Conservation (phyloP, 2,797 vertebrate genomes). For the Malacoctenus gilli region DNA sequence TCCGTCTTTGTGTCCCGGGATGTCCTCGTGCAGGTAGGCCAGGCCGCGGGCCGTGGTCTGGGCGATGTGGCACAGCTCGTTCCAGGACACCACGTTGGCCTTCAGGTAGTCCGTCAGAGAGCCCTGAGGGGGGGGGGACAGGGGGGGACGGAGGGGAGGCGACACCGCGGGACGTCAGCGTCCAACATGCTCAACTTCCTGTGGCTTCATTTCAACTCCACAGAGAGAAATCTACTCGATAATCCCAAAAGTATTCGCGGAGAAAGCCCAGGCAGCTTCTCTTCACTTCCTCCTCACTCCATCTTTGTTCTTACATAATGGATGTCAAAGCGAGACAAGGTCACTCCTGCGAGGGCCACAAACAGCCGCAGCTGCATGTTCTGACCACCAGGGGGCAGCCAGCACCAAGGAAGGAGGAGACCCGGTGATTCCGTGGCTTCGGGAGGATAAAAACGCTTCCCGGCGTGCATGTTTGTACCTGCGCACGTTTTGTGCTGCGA, state of each 20-base stretch:
- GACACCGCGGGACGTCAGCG: too few relatives aligned
- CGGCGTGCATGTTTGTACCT: not conserved
- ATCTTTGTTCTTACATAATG: conserved; percentile 46
- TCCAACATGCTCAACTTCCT: too few relatives aligned
- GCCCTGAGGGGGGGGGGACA: conserved; percentile 79
- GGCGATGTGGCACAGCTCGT: conserved; percentile 92
- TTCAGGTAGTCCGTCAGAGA: conserved; percentile 95
- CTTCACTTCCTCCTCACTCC: conserved; percentile 1
- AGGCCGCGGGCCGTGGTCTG: conserved; percentile 91
- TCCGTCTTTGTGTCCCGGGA: conserved; percentile 93
- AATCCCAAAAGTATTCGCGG: too few relatives aligned
- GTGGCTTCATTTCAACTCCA: too few relatives aligned
- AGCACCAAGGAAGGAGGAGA: not conserved
- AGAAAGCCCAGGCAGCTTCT: not conserved
- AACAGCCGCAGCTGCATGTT: not conserved
- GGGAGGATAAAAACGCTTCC: not conserved
- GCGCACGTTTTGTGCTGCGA: not conserved
- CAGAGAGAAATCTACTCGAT: too few relatives aligned
- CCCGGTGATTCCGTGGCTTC: too few relatives aligned
- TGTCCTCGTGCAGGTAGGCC: conserved; percentile 95
- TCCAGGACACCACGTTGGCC: conserved; percentile 95
- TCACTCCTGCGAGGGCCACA: conserved; percentile 41
- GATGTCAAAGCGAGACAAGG: conserved; percentile 51
- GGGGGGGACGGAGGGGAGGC: too few relatives aligned
- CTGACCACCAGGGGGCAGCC: conserved; percentile 68